Evolutionary conservation across 2,888 invertebrate species (phyloP).

Genomic region (Brachycybe producta): DNA sequence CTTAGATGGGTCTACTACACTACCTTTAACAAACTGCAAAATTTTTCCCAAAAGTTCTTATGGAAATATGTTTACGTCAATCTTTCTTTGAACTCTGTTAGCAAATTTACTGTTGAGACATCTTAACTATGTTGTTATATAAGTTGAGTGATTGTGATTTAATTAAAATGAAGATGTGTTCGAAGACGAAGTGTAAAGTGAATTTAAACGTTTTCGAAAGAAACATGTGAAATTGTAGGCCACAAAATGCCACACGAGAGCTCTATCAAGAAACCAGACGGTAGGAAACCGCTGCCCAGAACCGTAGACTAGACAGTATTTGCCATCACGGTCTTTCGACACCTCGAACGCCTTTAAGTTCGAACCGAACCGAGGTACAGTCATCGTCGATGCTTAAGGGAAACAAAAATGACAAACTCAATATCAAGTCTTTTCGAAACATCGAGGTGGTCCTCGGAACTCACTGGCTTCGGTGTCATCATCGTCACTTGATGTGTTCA

Average conservation of each 20-base stretch:
- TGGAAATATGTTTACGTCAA: too few species aligned
- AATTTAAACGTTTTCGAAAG: too few species aligned
- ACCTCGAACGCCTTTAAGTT: neutral
- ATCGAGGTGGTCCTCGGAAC: neutral
- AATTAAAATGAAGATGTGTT: too few species aligned
- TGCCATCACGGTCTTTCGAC: neutral
- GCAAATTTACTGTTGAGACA: too few species aligned
- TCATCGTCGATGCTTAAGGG: neutral
- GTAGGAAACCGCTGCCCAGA: neutral
- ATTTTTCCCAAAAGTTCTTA: too few species aligned
- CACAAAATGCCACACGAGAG: neutral
- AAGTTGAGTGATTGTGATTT: too few species aligned
- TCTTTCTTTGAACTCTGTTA: too few species aligned
- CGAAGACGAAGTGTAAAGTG: too few species aligned
- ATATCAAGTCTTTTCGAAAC: neutral
- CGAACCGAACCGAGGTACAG: neutral
- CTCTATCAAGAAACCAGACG: neutral
- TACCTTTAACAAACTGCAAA: too few species aligned
- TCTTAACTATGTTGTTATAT: too few species aligned
- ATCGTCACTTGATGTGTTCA: too few species aligned
- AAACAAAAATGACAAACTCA: neutral
- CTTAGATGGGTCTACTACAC: too few species aligned
- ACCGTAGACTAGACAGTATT: neutral
- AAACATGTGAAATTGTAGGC: neutral
- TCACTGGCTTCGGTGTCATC: neutral